Evolutionary conservation across 2,113 vertebrate species (phyloP), one percentile per base, ranked within the genome.

Genomic region (Malurus melanocephalus): DNA sequence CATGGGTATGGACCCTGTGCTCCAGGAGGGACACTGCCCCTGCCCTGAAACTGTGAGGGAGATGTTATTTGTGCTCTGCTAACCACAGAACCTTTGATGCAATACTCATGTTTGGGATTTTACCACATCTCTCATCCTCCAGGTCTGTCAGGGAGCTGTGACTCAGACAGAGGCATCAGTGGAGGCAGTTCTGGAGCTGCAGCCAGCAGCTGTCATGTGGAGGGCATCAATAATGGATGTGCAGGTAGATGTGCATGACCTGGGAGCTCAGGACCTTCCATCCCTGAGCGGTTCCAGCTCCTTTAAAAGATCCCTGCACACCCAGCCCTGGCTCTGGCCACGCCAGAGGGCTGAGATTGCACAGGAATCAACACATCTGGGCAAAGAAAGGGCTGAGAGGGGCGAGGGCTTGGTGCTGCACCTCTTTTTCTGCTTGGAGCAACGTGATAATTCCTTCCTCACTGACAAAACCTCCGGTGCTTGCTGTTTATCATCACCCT

Each of bases 101-200:
- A 66, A 72, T 77, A 72, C 90, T 87, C 35, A 5, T 91, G 88
- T 80, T 88, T 57, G 84, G 79, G 93, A 76, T 94, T 94, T 92
- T 84, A 93, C 85, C 93, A 86, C 24, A 3, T 78, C 86, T 90
- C 74, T 85, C 71, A 91, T 88, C 61, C 89, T 82, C 72, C 93
- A 74, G 89, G 88, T 83, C 91, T 95, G 65, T 74, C 76, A 83
- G 64, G 68, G 85, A 91, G 65, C 56, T 90, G 1, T 95, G 93
- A 92, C 79, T 95, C 93, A 95, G 91, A 91, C 16, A 76, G 72
- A 83, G 59, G 78, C 56, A 9, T 72, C 82, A 80, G 83, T 69
- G 64, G 35, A 89, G 45, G 43, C 42, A 87, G 45, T n/a, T n/a
- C 80, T 65, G 82, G 71, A 88, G 85, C 49, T 61, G 28, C n/a